These are phyloP conservation scores for Monoplex corrugatus DNA, from an alignment of 2,888 invertebrate species.

Conservation along the genomic window DNA sequence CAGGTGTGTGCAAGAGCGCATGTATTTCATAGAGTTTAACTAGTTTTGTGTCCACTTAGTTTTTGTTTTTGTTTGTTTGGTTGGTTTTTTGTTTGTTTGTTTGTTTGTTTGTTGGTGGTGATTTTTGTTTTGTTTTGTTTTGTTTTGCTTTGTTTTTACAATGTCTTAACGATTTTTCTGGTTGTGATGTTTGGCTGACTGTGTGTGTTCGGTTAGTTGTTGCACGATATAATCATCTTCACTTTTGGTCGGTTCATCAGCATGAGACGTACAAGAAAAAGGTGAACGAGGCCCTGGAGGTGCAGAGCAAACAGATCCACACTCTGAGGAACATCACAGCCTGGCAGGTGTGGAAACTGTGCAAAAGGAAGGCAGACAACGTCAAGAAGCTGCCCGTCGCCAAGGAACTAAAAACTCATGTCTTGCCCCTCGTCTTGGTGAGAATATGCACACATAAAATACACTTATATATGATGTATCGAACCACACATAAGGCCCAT, in stretches of 20 bases:
- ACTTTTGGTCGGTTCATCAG: conserved; percentile 10
- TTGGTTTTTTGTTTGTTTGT: too few species aligned
- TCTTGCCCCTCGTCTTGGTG: conserved; percentile 47
- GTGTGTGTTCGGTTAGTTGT: background rate
- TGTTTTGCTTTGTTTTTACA: too few species aligned
- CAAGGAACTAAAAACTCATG: conserved; percentile 49
- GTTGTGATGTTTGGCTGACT: too few species aligned
- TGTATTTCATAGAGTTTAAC: background rate
- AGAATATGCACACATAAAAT: too few species aligned
- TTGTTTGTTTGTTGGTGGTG: too few species aligned
- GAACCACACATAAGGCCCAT: too few species aligned
- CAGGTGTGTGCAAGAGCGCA: background rate
- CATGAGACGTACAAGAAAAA: conserved; percentile 32
- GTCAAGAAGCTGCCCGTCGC: conserved; percentile 46
- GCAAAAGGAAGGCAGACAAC: conserved; percentile 33
- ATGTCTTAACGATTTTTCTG: too few species aligned
- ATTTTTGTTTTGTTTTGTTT: too few species aligned
- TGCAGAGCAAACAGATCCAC: conserved; percentile 32
- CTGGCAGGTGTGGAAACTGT: conserved; percentile 53
- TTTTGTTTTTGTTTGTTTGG: background rate
- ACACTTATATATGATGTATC: too few species aligned
- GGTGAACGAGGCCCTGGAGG: conserved; percentile 40
- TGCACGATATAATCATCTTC: too few species aligned
- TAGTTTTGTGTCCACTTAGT: too few species aligned
- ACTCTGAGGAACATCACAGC: conserved; percentile 41